A percentile compares a stretch with the other conserved stretches of the same genome.
These are phyloP conservation scores for Lomographa bimaculata DNA, from an alignment of 2,888 invertebrate genomes.

Conservation along the genomic window DNA sequence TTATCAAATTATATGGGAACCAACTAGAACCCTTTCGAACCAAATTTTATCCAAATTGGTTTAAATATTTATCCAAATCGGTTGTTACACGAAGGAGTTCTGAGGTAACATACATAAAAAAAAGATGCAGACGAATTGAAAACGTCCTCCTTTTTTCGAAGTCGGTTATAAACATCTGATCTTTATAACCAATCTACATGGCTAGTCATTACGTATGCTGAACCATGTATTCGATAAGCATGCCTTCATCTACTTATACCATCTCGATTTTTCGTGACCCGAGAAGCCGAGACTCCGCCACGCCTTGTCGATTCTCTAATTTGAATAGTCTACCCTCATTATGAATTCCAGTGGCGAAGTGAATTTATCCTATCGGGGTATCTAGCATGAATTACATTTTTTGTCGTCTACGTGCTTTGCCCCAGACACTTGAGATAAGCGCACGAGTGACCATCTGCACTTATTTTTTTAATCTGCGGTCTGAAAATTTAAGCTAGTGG, in stretches of 20 bases:
- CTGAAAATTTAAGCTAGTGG: too few species aligned
- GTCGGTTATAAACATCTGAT: too few species aligned
- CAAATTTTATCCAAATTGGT: too few species aligned
- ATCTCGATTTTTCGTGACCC: background rate
- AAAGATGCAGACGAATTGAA: too few species aligned
- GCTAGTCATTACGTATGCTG: background rate
- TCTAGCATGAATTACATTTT: constrained; percentile 34
- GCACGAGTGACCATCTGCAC: constrained; percentile 3
- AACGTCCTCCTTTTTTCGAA: too few species aligned
- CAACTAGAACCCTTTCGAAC: too few species aligned
- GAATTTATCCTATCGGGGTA: constrained; percentile 36
- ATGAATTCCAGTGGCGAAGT: constrained; percentile 35
- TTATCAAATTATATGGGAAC: too few species aligned
- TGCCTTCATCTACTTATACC: constrained; percentile 1
- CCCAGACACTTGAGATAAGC: constrained; percentile 8
- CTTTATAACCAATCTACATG: too few species aligned
- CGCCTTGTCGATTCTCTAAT: constrained; percentile 19
- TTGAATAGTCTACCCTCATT: constrained; percentile 35
- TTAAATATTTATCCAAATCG: too few species aligned
- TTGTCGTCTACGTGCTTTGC: constrained; percentile 16
- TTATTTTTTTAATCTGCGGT: constrained; percentile 1
- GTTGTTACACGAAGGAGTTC: too few species aligned
- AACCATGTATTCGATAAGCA: constrained; percentile 3
- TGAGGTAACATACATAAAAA: too few species aligned
- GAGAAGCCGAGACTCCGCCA: background rate